phyloP scores from a whole-genome alignment of 2,888 invertebrate genomes.

The Polymixis lichenea region DNA sequence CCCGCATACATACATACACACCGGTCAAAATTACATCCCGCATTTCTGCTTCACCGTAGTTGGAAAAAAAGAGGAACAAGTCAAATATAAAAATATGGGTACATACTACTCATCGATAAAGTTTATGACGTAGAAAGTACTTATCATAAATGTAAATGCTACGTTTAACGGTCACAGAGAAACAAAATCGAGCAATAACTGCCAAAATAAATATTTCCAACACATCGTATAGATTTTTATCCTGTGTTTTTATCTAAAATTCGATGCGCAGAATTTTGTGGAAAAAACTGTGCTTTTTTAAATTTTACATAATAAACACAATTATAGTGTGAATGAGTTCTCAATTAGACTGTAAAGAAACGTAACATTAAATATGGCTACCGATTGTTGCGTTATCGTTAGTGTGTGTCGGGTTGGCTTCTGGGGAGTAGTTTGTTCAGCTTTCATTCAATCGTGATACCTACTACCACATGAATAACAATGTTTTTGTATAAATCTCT shows the following conservation, averaged over 20 bases:
- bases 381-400: slow-evolving; percentile 50
- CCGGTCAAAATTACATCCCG: no score
- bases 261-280: not conserved
- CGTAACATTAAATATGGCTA: slow-evolving; percentile 41
- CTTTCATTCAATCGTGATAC: slow-evolving; percentile 13
- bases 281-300: not conserved
- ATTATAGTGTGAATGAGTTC: slow-evolving; percentile 46
- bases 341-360: slow-evolving; percentile 48
- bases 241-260: slow-evolving; percentile 4
- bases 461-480: slow-evolving; percentile 7
- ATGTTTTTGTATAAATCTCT: slow-evolving; percentile 43
- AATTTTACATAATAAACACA: not conserved
- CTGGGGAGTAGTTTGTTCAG: slow-evolving; percentile 24
- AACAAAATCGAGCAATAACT: slow-evolving; percentile 4
- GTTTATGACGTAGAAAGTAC: slow-evolving; percentile 20
- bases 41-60: no score
- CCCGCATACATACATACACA: no score
- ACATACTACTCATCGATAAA: slow-evolving; percentile 1
- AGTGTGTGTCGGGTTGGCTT: slow-evolving; percentile 35
- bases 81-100: not conserved
- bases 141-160: slow-evolving; percentile 5
- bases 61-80: not conserved
- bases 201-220: slow-evolving; percentile 7
- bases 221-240: not conserved
- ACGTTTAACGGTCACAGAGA: not conserved